A percentile compares a stretch with the other conserved stretches of the same genome.
Conservation (phyloP, 2,113 vertebrate species). For the Silurus meridionalis region DNA sequence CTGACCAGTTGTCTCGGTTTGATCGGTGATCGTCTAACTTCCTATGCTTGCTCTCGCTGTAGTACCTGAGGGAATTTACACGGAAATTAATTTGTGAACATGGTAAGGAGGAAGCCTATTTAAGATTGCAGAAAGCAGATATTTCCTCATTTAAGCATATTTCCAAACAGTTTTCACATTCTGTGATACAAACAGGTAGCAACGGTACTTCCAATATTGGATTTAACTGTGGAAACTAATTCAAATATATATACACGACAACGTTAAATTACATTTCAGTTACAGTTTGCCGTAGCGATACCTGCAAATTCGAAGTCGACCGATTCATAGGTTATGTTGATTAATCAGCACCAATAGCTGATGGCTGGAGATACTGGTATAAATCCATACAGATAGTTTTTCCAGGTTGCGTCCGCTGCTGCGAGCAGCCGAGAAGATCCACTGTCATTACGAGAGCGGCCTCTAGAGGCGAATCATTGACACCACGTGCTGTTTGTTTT, state of each 20-base stretch:
- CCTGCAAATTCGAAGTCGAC: too few species aligned
- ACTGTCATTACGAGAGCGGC: too few species aligned
- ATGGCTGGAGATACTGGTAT: too few species aligned
- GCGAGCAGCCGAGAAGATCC: too few species aligned
- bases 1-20: slow-evolving; percentile 85
- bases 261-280: not conserved
- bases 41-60: slow-evolving; percentile 89
- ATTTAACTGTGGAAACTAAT: not conserved
- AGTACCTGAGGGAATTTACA: slow-evolving; percentile 73
- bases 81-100: not conserved
- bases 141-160: too few species aligned
- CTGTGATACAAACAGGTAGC: not conserved
- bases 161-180: not conserved
- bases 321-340: too few species aligned
- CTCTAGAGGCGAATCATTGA: too few species aligned
- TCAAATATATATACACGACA: not conserved
- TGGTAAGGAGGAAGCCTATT: not conserved
- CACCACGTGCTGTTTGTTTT: too few species aligned
- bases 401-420: too few species aligned
- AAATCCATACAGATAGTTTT: too few species aligned
- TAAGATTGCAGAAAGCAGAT: not conserved
- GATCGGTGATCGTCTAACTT: slow-evolving; percentile 89
- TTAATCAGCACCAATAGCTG: too few species aligned
- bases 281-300: not conserved
- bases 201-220: not conserved